Evolutionary conservation across 2,888 invertebrate species (phyloP).

Genomic region (Parnassius orleans): DNA sequence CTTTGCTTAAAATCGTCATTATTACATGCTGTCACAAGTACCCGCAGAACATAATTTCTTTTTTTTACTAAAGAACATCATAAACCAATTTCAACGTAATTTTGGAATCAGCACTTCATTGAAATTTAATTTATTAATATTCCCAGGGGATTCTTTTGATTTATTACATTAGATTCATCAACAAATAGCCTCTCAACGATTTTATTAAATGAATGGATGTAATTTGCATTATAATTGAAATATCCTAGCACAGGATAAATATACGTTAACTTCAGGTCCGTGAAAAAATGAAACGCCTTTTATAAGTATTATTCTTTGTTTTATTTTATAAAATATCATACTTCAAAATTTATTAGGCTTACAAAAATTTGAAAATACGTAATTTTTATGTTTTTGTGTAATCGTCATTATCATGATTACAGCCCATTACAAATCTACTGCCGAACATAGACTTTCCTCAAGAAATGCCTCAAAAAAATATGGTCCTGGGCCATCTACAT

Average conservation of each 20-base stretch:
- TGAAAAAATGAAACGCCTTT: neutral
- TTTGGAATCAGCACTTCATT: conserved; percentile 10
- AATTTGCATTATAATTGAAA: conserved; percentile 21
- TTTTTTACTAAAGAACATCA: neutral
- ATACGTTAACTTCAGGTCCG: conserved; percentile 11
- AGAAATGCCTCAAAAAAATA: too few relatives aligned
- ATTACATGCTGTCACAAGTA: too few relatives aligned
- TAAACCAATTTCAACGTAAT: neutral
- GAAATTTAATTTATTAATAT: conserved; percentile 18
- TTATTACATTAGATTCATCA: conserved; percentile 15
- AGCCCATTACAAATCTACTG: too few relatives aligned
- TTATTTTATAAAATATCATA: neutral
- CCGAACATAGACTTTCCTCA: too few relatives aligned
- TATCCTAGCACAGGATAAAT: conserved; percentile 12
- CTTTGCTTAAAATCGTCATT: too few relatives aligned
- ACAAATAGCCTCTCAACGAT: conserved; percentile 20
- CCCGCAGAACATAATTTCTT: too few relatives aligned
- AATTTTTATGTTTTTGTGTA: too few relatives aligned
- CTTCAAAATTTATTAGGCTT: neutral
- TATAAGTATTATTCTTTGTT: neutral
- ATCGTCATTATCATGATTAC: too few relatives aligned
- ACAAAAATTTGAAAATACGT: neutral
- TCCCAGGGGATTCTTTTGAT: conserved; percentile 10
- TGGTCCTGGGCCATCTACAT: too few relatives aligned
- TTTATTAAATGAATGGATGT: conserved; percentile 21